Percentiles rank a stretch among this genome's conserved stretches.
Conservation (phyloP, 2,113 vertebrate genomes). For the Tragelaphus imberbis region DNA sequence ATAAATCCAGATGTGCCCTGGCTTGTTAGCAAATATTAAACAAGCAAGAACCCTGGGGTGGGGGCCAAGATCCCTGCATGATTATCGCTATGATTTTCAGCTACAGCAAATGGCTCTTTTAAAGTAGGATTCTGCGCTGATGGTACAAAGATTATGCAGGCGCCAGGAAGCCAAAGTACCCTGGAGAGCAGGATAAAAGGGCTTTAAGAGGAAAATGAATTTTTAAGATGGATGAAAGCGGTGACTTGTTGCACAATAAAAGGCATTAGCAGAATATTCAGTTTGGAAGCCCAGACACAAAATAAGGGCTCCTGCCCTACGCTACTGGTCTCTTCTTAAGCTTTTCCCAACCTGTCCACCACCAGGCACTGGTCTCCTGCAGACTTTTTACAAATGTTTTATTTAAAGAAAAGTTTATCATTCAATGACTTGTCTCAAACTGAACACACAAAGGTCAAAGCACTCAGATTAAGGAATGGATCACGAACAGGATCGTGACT, state of each 20-base stretch:
- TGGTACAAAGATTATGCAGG: constrained; percentile 35
- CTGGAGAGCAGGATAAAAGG: constrained; percentile 21
- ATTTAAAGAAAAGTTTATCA: background rate
- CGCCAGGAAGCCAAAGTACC: background rate
- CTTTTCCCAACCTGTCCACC: background rate
- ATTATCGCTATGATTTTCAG: constrained; percentile 2
- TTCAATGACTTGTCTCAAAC: background rate
- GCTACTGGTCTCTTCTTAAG: background rate
- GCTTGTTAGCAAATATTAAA: constrained; percentile 45
- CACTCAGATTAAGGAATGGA: background rate
- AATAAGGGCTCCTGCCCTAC: background rate
- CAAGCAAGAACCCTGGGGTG: background rate
- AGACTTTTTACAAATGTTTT: background rate
- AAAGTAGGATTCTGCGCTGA: background rate
- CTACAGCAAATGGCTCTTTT: constrained; percentile 31
- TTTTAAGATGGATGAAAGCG: constrained; percentile 16
- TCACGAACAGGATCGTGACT: background rate
- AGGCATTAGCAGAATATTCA: constrained; percentile 11
- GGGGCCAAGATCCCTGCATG: background rate
- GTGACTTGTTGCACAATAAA: background rate
- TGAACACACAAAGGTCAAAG: background rate
- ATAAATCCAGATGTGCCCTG: constrained; percentile 37
- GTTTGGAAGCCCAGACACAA: background rate
- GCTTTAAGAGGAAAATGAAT: constrained; percentile 24
- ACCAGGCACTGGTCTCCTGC: background rate